Percentiles rank a stretch among this genome's conserved stretches.
Evolutionary conservation across 2,888 invertebrate species (phyloP).

Genomic region (Tupiocoris notatus): DNA sequence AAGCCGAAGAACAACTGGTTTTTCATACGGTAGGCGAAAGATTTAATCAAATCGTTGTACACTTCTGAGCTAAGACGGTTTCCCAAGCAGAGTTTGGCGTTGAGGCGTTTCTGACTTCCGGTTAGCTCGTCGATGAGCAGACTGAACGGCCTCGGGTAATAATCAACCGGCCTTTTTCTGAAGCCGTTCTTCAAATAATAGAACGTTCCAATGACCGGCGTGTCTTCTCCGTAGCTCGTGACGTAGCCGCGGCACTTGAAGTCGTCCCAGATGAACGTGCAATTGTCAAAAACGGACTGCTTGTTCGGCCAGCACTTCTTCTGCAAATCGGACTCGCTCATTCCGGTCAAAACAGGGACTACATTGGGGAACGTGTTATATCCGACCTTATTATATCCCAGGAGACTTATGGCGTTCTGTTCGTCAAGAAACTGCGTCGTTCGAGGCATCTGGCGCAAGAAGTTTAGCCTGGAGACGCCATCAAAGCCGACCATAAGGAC

Average conservation of each 20-base stretch:
- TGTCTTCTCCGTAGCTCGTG: slow-evolving; percentile 82
- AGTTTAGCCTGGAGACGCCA: slow-evolving; percentile 80
- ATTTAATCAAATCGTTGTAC: slow-evolving; percentile 68
- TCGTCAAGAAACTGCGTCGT: slow-evolving; percentile 63
- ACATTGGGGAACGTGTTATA: slow-evolving; percentile 93
- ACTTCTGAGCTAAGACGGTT: slow-evolving; percentile 67
- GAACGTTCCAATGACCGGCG: slow-evolving; percentile 73
- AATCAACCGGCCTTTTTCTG: slow-evolving; percentile 75
- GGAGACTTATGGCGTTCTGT: slow-evolving; percentile 70
- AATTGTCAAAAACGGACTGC: slow-evolving; percentile 68
- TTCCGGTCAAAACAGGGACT: slow-evolving; percentile 74
- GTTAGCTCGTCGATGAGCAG: slow-evolving; percentile 66
- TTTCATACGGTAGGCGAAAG: slow-evolving; percentile 62
- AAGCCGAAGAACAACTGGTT: slow-evolving; percentile 72
- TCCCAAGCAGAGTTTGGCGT: slow-evolving; percentile 70
- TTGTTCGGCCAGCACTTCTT: slow-evolving; percentile 64
- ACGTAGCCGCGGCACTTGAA: slow-evolving; percentile 70
- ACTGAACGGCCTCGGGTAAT: slow-evolving; percentile 75
- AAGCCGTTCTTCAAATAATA: slow-evolving; percentile 79
- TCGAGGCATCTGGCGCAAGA: slow-evolving; percentile 78
- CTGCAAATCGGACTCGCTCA: slow-evolving; percentile 64
- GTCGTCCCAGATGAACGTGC: slow-evolving; percentile 81
- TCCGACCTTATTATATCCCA: slow-evolving; percentile 90
- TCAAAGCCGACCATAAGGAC: slow-evolving; percentile 81
- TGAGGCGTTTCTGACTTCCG: slow-evolving; percentile 64